phyloP scores from a whole-genome alignment of 1,140 invertebrate species.

The Anthonomus grandis region DNA sequence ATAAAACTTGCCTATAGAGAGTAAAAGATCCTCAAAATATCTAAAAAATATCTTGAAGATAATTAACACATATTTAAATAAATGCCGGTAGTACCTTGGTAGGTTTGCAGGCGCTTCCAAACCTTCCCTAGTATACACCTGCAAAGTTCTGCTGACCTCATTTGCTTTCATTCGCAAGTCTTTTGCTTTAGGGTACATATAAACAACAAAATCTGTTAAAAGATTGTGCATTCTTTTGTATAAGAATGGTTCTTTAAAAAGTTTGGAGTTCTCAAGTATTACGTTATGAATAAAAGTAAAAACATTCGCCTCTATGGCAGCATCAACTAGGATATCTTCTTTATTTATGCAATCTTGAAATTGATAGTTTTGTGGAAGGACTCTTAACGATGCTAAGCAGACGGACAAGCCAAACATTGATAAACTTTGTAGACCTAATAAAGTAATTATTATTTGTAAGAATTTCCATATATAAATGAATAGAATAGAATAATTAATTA shows the following conservation, averaged over 20 bases:
- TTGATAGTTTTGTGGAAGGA: constrained; percentile 51
- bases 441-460: not conserved
- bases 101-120: constrained; percentile 72
- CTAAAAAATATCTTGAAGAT: constrained; percentile 6
- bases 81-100: no score
- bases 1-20: constrained; percentile 77
- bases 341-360: constrained; percentile 58
- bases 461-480: not conserved
- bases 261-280: constrained; percentile 66
- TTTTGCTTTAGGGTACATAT: constrained; percentile 89
- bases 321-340: constrained; percentile 71
- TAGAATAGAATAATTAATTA: not conserved
- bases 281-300: constrained; percentile 75
- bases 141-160: constrained; percentile 79
- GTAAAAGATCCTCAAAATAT: constrained; percentile 81
- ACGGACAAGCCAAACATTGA: constrained; percentile 77
- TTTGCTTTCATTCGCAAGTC: constrained; percentile 81
- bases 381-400: constrained; percentile 73
- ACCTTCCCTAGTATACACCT: constrained; percentile 78
- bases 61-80: not conserved
- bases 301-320: constrained; percentile 74
- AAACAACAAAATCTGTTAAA: constrained; percentile 88
- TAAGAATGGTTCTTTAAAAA: constrained; percentile 80
- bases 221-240: constrained; percentile 78
- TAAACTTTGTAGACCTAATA: constrained; percentile 64